Evolutionary conservation across 2,113 vertebrate genomes (phyloP).

Genomic region (Theropithecus gelada): DNA sequence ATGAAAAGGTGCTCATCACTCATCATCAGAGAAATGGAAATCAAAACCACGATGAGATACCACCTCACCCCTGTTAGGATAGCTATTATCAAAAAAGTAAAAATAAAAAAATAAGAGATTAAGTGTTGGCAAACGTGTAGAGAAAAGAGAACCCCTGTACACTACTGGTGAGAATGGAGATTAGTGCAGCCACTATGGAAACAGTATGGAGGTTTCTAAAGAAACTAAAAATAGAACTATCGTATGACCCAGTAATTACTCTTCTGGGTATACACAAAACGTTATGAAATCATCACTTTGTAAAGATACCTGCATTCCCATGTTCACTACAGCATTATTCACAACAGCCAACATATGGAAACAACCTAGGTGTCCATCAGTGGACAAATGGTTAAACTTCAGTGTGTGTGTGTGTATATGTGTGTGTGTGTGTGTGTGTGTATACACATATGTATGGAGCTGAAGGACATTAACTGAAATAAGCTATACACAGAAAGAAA

Average conservation of each 20-base stretch:
- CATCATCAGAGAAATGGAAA: not conserved
- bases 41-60: not conserved
- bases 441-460: not conserved
- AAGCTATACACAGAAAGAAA: not conserved
- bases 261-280: not conserved
- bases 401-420: rapidly evolving
- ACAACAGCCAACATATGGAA: not conserved
- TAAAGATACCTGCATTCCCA: not conserved
- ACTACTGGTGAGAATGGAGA: not conserved
- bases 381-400: not conserved
- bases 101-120: not conserved
- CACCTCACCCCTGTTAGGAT: not conserved
- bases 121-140: not conserved
- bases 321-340: not conserved
- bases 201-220: not conserved
- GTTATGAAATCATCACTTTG: not conserved
- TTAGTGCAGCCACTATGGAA: not conserved
- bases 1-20: not conserved
- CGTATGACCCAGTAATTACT: not conserved
- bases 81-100: not conserved
- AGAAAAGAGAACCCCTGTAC: not conserved
- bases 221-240: not conserved
- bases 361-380: not conserved
- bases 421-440: not conserved
- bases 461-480: not conserved